Conservation (phyloP, 2,113 vertebrate genomes). For the Anoplopoma fimbria region DNA sequence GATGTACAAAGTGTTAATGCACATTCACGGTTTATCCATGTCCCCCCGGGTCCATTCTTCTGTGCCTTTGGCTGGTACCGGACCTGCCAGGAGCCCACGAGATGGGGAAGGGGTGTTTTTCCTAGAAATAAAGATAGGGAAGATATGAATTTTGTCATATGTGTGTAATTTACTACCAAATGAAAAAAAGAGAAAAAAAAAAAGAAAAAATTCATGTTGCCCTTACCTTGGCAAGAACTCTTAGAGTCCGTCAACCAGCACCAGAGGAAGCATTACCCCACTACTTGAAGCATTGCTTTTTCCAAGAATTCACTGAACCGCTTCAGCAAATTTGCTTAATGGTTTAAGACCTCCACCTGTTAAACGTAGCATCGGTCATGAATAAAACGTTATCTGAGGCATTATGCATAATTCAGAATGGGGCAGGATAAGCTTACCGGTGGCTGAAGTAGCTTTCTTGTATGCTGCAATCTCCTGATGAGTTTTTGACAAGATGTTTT, state of each 20-base stretch:
- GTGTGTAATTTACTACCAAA: not conserved
- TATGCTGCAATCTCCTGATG: not conserved
- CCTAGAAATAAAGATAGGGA: slow-evolving; percentile 35
- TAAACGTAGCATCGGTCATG: slow-evolving; percentile 25
- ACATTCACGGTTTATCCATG: not conserved
- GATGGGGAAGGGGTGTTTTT: not conserved
- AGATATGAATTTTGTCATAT: not conserved
- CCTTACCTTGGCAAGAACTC: slow-evolving; percentile 38
- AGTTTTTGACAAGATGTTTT: not conserved
- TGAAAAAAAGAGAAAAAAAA: not conserved
- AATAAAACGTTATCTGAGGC: slow-evolving; percentile 34
- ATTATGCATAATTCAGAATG: slow-evolving; percentile 37
- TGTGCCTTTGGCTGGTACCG: not conserved
- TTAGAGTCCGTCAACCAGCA: not conserved
- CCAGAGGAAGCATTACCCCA: slow-evolving; percentile 15
- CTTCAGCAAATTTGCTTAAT: slow-evolving; percentile 24
- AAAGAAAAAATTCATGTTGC: not conserved
- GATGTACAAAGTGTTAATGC: not conserved
- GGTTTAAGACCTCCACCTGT: slow-evolving; percentile 44
- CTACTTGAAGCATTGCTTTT: slow-evolving; percentile 17
- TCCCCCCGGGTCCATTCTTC: slow-evolving; percentile 9
- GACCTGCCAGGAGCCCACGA: not conserved
- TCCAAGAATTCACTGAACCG: slow-evolving; percentile 19
- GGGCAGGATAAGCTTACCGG: slow-evolving; percentile 15
- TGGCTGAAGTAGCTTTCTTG: slow-evolving; percentile 6